phyloP scores from a whole-genome alignment of 2,113 vertebrate genomes.

The Dicrurus megarhynchus region DNA sequence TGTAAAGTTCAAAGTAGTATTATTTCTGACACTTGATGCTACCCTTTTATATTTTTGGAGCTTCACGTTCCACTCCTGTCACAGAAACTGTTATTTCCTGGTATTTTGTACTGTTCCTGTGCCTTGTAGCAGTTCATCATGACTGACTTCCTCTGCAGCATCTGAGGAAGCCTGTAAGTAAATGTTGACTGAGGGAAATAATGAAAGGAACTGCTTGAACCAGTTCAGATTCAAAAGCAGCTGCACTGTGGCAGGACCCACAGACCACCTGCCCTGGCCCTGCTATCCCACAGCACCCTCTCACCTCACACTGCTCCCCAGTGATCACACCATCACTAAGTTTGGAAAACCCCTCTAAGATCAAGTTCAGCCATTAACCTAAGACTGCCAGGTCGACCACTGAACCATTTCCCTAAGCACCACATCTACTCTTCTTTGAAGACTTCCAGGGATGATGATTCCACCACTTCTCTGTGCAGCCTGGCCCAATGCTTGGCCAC shows the following conservation, averaged over 20 bases:
- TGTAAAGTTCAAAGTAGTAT: not conserved
- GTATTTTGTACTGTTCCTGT: not conserved
- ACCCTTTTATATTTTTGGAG: not conserved
- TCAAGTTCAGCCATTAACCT: not conserved
- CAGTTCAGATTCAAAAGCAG: not conserved
- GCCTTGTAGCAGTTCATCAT: not conserved
- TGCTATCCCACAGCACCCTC: not conserved
- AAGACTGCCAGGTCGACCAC: not conserved
- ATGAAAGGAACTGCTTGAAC: not conserved
- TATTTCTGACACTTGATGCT: not conserved
- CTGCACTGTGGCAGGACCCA: not conserved
- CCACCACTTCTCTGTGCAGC: not conserved
- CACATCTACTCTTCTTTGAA: not conserved
- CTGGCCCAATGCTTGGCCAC: no score
- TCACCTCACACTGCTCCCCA: fast-evolving
- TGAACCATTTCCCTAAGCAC: not conserved
- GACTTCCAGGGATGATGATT: not conserved
- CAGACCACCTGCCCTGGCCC: not conserved
- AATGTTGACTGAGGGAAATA: not conserved
- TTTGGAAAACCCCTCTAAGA: not conserved
- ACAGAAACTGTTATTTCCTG: not conserved
- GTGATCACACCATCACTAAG: not conserved
- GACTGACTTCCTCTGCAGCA: not conserved
- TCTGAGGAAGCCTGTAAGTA: not conserved
- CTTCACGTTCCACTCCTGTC: not conserved